Percentiles rank a stretch among this genome's conserved stretches.
Conservation (phyloP, 2,888 invertebrate species). For the Phortica okadai region DNA sequence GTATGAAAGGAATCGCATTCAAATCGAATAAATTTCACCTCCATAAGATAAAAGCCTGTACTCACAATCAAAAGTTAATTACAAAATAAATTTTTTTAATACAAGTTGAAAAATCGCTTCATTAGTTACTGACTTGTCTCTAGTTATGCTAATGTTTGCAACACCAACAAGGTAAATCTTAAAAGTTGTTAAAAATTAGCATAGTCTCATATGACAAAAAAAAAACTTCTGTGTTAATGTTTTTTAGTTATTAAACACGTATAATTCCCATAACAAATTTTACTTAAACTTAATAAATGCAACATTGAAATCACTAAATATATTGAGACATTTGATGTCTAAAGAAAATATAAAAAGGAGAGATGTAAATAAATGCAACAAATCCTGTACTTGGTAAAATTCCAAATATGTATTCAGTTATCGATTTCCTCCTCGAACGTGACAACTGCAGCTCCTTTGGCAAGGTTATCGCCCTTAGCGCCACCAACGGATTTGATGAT, state of each 20-base stretch:
- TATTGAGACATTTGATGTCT: slow-evolving; percentile 32
- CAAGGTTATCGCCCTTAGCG: slow-evolving; percentile 88
- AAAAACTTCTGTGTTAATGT: too few species aligned
- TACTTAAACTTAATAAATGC: slow-evolving; percentile 67
- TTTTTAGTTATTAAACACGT: too few species aligned
- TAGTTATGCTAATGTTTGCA: too few species aligned
- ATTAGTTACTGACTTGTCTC: too few species aligned
- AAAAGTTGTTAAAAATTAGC: too few species aligned
- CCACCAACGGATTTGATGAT: slow-evolving; percentile 84
- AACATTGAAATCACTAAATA: slow-evolving; percentile 46
- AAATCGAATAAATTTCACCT: slow-evolving; percentile 32
- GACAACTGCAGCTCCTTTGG: slow-evolving; percentile 84
- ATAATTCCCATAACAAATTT: slow-evolving; percentile 34
- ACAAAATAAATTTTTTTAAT: not conserved
- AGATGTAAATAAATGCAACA: slow-evolving; percentile 65
- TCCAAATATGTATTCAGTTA: slow-evolving; percentile 38
- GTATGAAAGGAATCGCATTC: not conserved
- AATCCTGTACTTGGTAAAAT: slow-evolving; percentile 46
- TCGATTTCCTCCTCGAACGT: slow-evolving; percentile 77
- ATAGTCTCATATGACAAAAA: too few species aligned
- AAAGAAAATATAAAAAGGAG: slow-evolving; percentile 34
- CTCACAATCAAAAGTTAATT: not conserved
- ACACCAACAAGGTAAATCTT: too few species aligned
- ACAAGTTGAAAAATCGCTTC: not conserved
- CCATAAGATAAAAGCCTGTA: not conserved